phyloP scores from a whole-genome alignment of 2,113 vertebrate species.

The Planiliza haematocheilus region DNA sequence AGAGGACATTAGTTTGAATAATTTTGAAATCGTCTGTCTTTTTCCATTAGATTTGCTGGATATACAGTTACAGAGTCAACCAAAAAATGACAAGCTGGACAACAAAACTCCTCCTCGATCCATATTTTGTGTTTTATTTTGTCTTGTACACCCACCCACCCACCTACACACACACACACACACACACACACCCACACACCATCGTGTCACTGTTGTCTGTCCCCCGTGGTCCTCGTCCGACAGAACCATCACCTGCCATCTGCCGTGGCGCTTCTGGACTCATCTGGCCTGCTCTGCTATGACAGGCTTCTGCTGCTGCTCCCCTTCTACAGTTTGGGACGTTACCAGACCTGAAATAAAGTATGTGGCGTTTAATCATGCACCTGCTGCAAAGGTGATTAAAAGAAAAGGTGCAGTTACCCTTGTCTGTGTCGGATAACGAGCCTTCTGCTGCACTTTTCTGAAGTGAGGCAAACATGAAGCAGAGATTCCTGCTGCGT shows the following conservation, averaged over 20 bases:
- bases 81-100: no score
- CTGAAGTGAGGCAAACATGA: no score
- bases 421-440: not conserved
- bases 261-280: conserved; percentile 54
- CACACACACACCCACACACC: conserved; percentile 13
- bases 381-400: not conserved
- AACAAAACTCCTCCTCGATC: not conserved
- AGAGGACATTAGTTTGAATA: no score
- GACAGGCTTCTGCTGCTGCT: conserved; percentile 39
- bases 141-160: not conserved
- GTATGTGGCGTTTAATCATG: conserved; percentile 20
- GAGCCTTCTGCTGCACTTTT: no score
- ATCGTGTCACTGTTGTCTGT: conserved; percentile 11
- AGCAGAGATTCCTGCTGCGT: not conserved
- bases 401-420: not conserved
- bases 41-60: no score
- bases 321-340: conserved; percentile 30
- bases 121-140: not conserved
- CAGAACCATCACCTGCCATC: conserved; percentile 57
- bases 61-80: no score
- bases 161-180: no score
- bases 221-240: conserved; percentile 41
- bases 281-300: conserved; percentile 40
- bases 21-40: no score
- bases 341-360: conserved; percentile 9